These are phyloP conservation scores for Telenomus remus DNA, from an alignment of 1,140 invertebrate species.

Conservation along the genomic window DNA sequence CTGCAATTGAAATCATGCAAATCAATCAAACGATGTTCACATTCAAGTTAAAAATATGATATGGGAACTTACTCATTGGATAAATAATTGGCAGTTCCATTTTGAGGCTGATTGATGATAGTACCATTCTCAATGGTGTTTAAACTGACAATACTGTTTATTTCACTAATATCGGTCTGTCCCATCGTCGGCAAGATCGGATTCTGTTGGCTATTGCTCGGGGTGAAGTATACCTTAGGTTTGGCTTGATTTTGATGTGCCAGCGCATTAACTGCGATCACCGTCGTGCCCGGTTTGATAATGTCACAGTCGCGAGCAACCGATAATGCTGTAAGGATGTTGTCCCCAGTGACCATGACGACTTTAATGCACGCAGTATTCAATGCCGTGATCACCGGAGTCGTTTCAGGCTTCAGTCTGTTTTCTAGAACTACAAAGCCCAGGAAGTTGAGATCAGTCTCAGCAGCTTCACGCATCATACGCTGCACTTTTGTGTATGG, in stretches of 20 bases:
- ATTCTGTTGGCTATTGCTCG: conserved; percentile 70
- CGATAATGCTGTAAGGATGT: conserved; percentile 93
- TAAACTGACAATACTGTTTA: conserved; percentile 78
- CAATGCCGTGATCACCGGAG: conserved; percentile 84
- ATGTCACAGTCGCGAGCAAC: conserved; percentile 94
- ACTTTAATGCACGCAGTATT: conserved; percentile 88
- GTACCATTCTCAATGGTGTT: conserved; percentile 77
- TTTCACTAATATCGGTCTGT: conserved; percentile 66
- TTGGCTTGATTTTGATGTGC: conserved; percentile 69
- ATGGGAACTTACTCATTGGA: conserved; percentile 4
- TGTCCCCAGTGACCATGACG: conserved; percentile 97
- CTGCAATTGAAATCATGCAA: conserved; percentile 55
- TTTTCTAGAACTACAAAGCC: conserved; percentile 94
- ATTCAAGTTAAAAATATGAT: background rate
- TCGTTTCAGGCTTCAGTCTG: conserved; percentile 89
- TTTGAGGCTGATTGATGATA: conserved; percentile 62
- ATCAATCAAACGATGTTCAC: background rate
- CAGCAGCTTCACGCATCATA: conserved; percentile 80
- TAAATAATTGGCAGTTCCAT: conserved; percentile 69
- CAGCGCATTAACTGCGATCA: conserved; percentile 82
- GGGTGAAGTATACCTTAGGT: conserved; percentile 72
- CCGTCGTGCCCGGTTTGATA: conserved; percentile 83
- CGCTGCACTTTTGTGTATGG: conserved; percentile 77
- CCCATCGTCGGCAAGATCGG: conserved; percentile 67
- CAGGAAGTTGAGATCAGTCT: conserved; percentile 88